Evolutionary conservation across 2,888 invertebrate genomes (phyloP), one percentile per base, ranked within the genome.

Genomic region (Calliphora vomitoria): DNA sequence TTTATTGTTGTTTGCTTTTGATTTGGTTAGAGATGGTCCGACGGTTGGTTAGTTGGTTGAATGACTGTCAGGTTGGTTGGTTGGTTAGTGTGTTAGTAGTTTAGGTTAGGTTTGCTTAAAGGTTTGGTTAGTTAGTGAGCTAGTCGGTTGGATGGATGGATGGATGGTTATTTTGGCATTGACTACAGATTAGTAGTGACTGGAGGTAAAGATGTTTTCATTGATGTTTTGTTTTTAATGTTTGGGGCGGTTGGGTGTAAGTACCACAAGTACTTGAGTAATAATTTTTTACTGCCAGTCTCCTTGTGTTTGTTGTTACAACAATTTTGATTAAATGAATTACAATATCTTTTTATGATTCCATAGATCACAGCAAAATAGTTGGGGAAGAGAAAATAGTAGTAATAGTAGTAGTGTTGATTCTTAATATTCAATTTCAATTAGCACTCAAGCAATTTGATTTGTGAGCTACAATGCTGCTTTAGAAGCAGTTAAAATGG

Each of bases 91-190:
- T 44, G 44, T 1, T 25, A 25, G 25, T 25, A 25, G 25, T 25
- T 25, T 25, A 25, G 25, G 44, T 44, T 44, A 11, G 13, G 44
- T 44, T 44, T 44, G 25, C 15, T 60, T 64, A 15, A 38, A 8
- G n/a, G n/a, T 35, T 35, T 38, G 31, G 62, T 62, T 31, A 8
- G 11, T 62, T 62, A 15, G n/a, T 8, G 44, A 44, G 44, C 31
- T 66, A 25, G 15, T 20, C 47, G 2, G 35, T 5, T 66, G 38
- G 18, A 41, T 68, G 2, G 35, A 1, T 66, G 38, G 18, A 41
- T 25, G 44, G 10, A 13, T 68, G 11, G 10, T 47, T 68, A 47
- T 68, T 68, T 66, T 66, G 58, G 25, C 78, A 79, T 68, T 68
- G n/a, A 53, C 38, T 78, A 10, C 4, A 41, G 79, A 20, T 50